These are phyloP conservation scores for Corbicula japonica DNA, from an alignment of 2,888 invertebrate genomes.

Conservation along the genomic window DNA sequence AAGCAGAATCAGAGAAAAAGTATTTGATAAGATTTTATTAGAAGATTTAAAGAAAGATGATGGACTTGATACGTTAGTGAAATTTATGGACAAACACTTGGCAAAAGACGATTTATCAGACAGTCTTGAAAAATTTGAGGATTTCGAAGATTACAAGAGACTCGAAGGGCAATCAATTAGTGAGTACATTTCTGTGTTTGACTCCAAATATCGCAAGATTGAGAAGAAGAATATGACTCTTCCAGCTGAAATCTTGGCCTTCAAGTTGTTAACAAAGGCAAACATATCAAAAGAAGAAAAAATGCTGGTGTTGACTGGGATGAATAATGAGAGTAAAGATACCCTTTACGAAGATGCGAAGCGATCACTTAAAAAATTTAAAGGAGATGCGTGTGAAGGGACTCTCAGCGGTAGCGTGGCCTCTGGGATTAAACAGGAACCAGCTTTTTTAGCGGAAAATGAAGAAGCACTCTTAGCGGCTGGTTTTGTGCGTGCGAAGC, in stretches of 20 bases:
- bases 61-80: constrained; percentile 50
- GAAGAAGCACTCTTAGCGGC: too few species aligned
- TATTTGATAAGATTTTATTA: constrained; percentile 54
- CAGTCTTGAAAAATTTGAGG: too few species aligned
- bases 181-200: constrained; percentile 54
- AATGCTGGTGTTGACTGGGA: constrained; percentile 61
- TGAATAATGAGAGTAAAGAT: constrained; percentile 55
- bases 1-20: constrained; percentile 52
- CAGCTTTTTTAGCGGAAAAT: too few species aligned
- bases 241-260: constrained; percentile 65
- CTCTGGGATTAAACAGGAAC: too few species aligned
- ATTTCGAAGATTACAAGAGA: constrained; percentile 51
- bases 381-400: constrained; percentile 29
- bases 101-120: too few species aligned
- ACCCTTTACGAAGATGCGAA: constrained; percentile 66
- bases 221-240: constrained; percentile 66
- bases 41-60: constrained; percentile 57
- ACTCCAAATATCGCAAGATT: constrained; percentile 60
- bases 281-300: constrained; percentile 59
- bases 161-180: constrained; percentile 37
- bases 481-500: too few species aligned
- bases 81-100: constrained; percentile 58
- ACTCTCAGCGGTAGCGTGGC: not conserved
- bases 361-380: constrained; percentile 53
- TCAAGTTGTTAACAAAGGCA: constrained; percentile 58